A percentile compares a stretch with the other conserved stretches of the same genome.
Conservation (phyloP, 2,888 invertebrate species). For the Catocala nupta region DNA sequence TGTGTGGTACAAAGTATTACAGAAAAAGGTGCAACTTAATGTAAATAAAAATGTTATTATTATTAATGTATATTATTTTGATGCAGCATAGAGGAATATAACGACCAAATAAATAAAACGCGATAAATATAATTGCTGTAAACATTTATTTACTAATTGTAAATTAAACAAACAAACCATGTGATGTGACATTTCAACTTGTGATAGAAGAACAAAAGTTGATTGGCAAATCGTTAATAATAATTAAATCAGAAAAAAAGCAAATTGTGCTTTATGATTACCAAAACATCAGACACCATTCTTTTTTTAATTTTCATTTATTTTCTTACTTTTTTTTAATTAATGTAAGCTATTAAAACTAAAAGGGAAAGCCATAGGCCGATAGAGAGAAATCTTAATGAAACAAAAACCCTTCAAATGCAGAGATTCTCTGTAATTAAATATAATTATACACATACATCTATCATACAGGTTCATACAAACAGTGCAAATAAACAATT, state of each 20-base stretch:
- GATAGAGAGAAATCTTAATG: slow-evolving; percentile 30
- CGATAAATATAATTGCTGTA: slow-evolving; percentile 18
- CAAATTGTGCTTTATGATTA: slow-evolving; percentile 27
- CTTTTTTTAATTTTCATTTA: slow-evolving; percentile 15
- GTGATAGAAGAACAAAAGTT: slow-evolving; percentile 28
- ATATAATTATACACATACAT: slow-evolving; percentile 43
- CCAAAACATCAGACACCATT: slow-evolving; percentile 25
- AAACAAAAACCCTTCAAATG: slow-evolving; percentile 41
- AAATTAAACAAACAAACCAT: slow-evolving; percentile 47
- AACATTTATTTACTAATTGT: slow-evolving; percentile 50
- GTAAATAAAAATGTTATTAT: no score
- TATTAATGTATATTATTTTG: background rate
- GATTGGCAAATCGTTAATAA: slow-evolving; percentile 23
- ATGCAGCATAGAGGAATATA: no score
- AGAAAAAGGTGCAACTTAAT: no score
- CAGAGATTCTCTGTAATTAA: slow-evolving; percentile 49
- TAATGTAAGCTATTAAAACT: slow-evolving; percentile 3
- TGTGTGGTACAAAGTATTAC: no score
- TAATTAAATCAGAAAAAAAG: slow-evolving; percentile 9
- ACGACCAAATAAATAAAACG: background rate
- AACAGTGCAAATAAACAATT: slow-evolving; percentile 42
- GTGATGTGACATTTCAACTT: slow-evolving; percentile 34
- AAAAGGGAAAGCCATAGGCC: slow-evolving; percentile 20
- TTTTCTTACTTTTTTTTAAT: slow-evolving; percentile 24
- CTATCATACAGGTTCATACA: slow-evolving; percentile 41